These are phyloP conservation scores for Chitala chitala DNA, from an alignment of 2,113 vertebrate genomes.

Conservation along the genomic window DNA sequence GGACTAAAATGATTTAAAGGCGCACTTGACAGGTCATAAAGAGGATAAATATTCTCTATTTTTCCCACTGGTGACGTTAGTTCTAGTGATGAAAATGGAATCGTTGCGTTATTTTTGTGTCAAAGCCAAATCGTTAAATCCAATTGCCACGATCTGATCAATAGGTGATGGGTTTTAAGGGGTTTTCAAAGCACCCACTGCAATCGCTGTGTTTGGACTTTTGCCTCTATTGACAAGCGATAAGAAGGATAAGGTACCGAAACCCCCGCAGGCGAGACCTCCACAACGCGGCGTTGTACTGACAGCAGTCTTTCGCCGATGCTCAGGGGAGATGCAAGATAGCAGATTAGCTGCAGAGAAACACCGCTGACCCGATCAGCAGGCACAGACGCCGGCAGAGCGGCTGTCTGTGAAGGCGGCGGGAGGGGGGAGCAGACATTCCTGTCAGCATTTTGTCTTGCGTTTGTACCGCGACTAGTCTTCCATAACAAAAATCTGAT, in stretches of 20 bases:
- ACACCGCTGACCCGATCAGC: neutral
- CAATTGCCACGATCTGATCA: neutral
- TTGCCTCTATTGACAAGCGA: constrained; percentile 3
- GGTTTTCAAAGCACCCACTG: constrained; percentile 1
- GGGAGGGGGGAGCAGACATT: neutral
- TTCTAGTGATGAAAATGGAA: neutral
- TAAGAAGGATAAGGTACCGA: neutral
- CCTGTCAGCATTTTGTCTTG: constrained; percentile 7
- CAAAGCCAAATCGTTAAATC: constrained; percentile 14
- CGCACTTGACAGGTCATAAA: neutral
- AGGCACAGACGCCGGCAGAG: neutral
- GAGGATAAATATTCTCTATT: neutral
- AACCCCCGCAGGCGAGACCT: neutral
- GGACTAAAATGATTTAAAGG: neutral
- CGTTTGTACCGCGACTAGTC: neutral
- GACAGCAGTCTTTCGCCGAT: neutral
- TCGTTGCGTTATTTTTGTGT: neutral
- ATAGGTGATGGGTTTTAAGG: constrained; percentile 15
- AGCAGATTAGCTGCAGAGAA: neutral
- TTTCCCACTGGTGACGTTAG: neutral
- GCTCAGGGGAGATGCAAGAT: neutral
- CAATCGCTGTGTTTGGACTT: neutral
- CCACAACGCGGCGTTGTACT: neutral
- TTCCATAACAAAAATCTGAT: constrained; percentile 13
- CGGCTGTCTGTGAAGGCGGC: neutral